phyloP scores from a whole-genome alignment of 2,113 vertebrate genomes.

The Halichoeres trimaculatus region DNA sequence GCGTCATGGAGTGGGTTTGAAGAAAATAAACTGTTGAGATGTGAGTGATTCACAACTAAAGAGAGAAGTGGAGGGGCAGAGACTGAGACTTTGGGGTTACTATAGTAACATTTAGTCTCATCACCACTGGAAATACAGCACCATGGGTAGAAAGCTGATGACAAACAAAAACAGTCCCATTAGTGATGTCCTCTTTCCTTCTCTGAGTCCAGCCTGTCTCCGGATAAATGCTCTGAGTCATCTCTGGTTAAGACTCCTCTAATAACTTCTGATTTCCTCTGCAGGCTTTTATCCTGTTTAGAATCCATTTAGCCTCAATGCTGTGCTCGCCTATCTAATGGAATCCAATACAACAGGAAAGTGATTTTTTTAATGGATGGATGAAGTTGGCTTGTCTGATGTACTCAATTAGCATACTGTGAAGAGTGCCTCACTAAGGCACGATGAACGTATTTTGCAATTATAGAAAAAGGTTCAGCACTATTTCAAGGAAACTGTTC shows the following conservation, averaged over 20 bases:
- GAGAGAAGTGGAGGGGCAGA: not conserved
- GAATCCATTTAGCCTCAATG: conserved; percentile 4
- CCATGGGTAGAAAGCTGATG: conserved; percentile 23
- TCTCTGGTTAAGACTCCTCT: conserved; percentile 8
- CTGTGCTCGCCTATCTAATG: not conserved
- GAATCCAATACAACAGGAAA: conserved; percentile 2
- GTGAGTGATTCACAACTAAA: not conserved
- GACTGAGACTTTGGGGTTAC: conserved; percentile 1
- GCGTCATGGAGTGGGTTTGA: not conserved
- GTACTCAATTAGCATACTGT: not conserved
- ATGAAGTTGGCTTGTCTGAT: not conserved
- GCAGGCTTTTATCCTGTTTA: conserved; percentile 20
- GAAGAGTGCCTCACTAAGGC: not conserved
- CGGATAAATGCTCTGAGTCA: conserved; percentile 28
- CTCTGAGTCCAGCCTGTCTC: conserved; percentile 6
- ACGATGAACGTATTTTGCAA: too few relatives aligned
- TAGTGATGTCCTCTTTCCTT: not conserved
- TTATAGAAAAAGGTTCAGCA: not conserved
- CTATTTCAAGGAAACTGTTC: not conserved
- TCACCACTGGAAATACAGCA: conserved; percentile 20
- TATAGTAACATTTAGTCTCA: conserved; percentile 34
- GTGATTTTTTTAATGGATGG: not conserved
- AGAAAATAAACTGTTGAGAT: not conserved
- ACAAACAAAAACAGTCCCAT: conserved; percentile 56
- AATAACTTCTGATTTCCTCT: conserved; percentile 9